Evolutionary conservation across 2,113 vertebrate genomes (phyloP), one percentile per base, ranked within the genome.

Genomic region (Pipra filicauda): DNA sequence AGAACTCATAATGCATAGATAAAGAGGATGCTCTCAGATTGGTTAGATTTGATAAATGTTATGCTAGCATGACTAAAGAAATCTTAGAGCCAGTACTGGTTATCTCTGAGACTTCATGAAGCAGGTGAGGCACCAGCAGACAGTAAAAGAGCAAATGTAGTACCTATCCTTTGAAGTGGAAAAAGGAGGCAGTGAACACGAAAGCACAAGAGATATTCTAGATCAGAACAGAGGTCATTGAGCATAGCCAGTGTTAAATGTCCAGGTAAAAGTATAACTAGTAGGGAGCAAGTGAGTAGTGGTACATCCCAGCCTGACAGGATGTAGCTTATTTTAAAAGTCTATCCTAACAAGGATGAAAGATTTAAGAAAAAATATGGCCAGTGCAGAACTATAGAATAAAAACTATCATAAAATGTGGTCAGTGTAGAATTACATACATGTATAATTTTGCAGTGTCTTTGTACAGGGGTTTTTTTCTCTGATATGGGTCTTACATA

Each of bases 401-500:
- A 73, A 85, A 85, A 65, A 17, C 26, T 48, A 30, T 9, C 1
- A 57, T 24, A 31, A 44, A 86, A 86, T 0, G 0, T 48, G 8
- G 5, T 62, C 11, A 75, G 3, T 55, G 43, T 69, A 73, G 26
- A 89, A 33, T 58, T 58, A 49, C 17, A 37, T 46, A 24, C 8
- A 27, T 27, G 11, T 23, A 80, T 51, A 41, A 43, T 24, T 84
- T 84, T 52, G 14, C 21, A 27, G 27, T 48, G 24, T 15, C 9
- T 92, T 88, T 52, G 30, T 35, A 48, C 3, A n/a, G 15, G 7
- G 1, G 1, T 30, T 51, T 67, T 75, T 52, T 23, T 52, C 30
- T 65, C 57, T 58, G 21, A 77, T 41, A 58, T 23, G 8, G 5
- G 7, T 58, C 15, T 41, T 51, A 51, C 57, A 37, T 69, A 49